Percentiles rank a stretch among this genome's conserved stretches.
Conservation (phyloP, 2,888 invertebrate species). For the Agrotis clavis region DNA sequence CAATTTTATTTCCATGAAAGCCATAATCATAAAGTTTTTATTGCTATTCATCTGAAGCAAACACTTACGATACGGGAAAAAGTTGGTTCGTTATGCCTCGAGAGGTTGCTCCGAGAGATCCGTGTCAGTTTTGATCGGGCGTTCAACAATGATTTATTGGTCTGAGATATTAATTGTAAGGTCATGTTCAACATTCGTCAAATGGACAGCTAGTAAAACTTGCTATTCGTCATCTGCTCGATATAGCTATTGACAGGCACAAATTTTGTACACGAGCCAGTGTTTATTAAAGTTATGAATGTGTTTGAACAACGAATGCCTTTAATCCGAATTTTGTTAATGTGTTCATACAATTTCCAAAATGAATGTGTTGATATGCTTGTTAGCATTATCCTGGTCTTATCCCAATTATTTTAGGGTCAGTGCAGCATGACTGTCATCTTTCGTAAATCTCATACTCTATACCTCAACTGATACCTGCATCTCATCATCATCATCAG, state of each 20-base stretch:
- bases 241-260: slow-evolving; percentile 79
- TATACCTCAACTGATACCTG: no score
- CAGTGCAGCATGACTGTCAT: no score
- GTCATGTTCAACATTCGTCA: slow-evolving; percentile 87
- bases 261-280: slow-evolving; percentile 70
- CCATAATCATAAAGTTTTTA: slow-evolving; percentile 90
- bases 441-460: no score
- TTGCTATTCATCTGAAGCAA: slow-evolving; percentile 84
- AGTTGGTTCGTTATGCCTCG: slow-evolving; percentile 76
- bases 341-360: not conserved
- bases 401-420: no score
- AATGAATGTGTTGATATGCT: no score
- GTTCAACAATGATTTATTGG: slow-evolving; percentile 86
- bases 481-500: no score
- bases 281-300: slow-evolving; percentile 65
- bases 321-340: not conserved
- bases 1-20: slow-evolving; percentile 88
- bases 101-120: slow-evolving; percentile 82
- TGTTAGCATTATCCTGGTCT: no score
- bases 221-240: slow-evolving; percentile 81
- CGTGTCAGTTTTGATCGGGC: slow-evolving; percentile 86
- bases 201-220: slow-evolving; percentile 83
- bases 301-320: slow-evolving; percentile 37
- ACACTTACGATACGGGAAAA: slow-evolving; percentile 81
- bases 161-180: slow-evolving; percentile 84